Evolutionary conservation across 2,113 vertebrate species (phyloP).

Genomic region (Xiphophorus hellerii): DNA sequence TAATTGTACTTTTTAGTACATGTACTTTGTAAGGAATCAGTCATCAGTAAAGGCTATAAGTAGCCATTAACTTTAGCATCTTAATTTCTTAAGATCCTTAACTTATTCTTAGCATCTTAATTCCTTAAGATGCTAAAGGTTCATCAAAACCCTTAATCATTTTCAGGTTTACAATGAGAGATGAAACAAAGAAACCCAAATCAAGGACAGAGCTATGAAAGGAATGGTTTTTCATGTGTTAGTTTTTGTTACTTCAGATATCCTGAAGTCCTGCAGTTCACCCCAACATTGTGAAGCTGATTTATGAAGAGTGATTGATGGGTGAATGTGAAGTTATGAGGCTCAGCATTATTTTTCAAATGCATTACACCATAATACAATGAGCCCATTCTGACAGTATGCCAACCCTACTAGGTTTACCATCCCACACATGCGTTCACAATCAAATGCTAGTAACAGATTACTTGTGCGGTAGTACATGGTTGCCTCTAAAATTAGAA

Average conservation of each 20-base stretch:
- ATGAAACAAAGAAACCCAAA: background rate
- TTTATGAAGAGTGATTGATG: background rate
- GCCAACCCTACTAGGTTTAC: background rate
- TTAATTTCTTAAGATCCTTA: background rate
- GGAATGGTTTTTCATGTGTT: background rate
- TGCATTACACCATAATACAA: constrained; percentile 14
- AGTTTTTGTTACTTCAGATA: background rate
- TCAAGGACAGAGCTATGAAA: too few relatives aligned
- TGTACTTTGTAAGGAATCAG: background rate
- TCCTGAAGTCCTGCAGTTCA: background rate
- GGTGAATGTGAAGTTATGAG: constrained; percentile 22
- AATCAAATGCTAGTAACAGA: background rate
- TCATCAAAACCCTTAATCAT: background rate
- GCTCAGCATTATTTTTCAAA: constrained; percentile 18
- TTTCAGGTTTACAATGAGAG: background rate
- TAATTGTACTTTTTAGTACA: background rate
- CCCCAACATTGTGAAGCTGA: background rate
- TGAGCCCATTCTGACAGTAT: background rate
- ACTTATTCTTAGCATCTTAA: too few relatives aligned
- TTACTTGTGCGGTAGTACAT: background rate
- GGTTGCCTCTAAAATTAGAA: background rate
- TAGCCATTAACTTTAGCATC: too few relatives aligned
- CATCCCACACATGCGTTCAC: background rate
- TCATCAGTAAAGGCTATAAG: background rate
- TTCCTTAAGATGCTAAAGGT: too few relatives aligned